Conservation (phyloP, 2,888 invertebrate species). For the Terebella lapidaria region DNA sequence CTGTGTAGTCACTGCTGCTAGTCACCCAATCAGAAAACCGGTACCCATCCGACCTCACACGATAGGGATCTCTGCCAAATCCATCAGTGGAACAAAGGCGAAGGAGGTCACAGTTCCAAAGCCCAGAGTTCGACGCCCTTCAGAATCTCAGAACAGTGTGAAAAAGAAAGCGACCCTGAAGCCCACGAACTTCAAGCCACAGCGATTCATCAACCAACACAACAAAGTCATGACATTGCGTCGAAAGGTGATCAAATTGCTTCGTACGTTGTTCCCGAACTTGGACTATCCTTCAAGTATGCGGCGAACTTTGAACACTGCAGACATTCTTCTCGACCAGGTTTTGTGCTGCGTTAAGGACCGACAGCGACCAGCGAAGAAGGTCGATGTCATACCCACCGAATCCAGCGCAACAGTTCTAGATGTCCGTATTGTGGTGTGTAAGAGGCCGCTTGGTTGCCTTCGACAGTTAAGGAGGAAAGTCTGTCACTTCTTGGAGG, state of each 20-base stretch:
- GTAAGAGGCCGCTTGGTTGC: neutral
- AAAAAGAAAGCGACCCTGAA: neutral
- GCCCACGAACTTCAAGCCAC: neutral
- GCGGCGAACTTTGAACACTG: neutral
- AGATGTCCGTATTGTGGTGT: neutral
- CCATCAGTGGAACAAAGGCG: too few species aligned
- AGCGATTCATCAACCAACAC: neutral
- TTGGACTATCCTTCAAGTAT: neutral
- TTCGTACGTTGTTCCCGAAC: neutral
- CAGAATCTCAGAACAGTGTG: too few species aligned
- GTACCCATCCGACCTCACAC: too few species aligned
- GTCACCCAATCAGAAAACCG: too few species aligned
- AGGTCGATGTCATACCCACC: neutral
- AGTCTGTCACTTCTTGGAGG: neutral
- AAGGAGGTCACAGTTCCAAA: too few species aligned
- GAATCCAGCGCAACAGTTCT: neutral
- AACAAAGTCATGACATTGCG: neutral
- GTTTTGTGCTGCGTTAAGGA: neutral
- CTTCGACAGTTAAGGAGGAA: neutral
- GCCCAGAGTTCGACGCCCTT: too few species aligned
- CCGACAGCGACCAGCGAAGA: neutral
- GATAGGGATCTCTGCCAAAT: too few species aligned
- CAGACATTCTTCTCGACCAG: neutral
- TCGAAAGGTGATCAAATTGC: neutral
- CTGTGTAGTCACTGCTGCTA: too few species aligned